Evolutionary conservation across 2,797 vertebrate genomes (phyloP), one percentile per base, ranked within the genome.

Genomic region (Pangasius krempfi): DNA sequence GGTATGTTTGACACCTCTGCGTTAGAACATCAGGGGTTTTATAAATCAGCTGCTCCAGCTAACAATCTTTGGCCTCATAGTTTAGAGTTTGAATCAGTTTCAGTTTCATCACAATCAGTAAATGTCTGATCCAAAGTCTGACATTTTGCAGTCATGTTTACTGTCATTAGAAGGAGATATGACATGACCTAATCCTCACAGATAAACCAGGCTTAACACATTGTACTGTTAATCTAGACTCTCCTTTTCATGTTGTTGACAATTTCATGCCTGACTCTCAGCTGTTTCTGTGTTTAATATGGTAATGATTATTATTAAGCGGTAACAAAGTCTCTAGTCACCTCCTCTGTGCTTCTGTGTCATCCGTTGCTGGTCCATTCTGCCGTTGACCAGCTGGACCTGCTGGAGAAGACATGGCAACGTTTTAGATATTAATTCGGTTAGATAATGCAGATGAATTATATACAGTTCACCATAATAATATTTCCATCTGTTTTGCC

Each of bases 281-380:
- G 25, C 62, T 70, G n/a, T 22, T 27, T 44, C 54, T 62, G 56
- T 66, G 56, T 66, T 50, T 56, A 66, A 87, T 33, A 64, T 13
- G 47, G 12, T 27, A n/a, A 70, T 79, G 44, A 18, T 88, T 25
- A 72, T 70, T 66, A 7, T 66, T 33, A 33, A n/a, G 62, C 2
- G 8, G 56, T 78, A 64, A 73, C 22, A 79, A 66, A 68, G 79
- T 81, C 3, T 9, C n/a, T 60, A 30, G 70, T 84, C 95, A 99
- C 98, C 98, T 98, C 96, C 98, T 97, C 92, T 98, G 98, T 79
- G 97, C 96, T 93, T 99, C 98, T 94, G 94, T 95, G 92, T 99
- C 98, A 83, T 99, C 98, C 66, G 97, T 97, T 88, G 97, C 97
- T 22, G 98, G 98, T 91, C 98, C 98, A 96, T 99, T 99, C 95